phyloP scores from a whole-genome alignment of 2,797 vertebrate genomes.

The Micrastur ruficollis region DNA sequence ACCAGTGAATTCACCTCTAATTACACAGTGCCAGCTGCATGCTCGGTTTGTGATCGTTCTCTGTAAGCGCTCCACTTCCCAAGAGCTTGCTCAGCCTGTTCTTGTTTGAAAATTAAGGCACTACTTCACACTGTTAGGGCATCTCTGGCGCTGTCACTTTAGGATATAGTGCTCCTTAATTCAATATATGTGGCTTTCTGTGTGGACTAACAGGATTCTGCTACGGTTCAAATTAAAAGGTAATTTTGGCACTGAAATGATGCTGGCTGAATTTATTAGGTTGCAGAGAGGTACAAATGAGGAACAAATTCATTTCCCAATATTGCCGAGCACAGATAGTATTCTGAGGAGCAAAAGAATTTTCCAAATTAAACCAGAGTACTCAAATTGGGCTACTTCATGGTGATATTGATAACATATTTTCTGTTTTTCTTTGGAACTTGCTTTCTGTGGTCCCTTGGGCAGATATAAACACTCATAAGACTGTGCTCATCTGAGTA shows the following conservation, averaged over 20 bases:
- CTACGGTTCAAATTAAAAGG: neutral
- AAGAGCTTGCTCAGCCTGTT: neutral
- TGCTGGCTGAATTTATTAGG: neutral
- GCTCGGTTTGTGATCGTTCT: neutral
- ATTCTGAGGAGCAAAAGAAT: neutral
- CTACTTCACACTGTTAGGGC: neutral
- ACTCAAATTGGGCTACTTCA: fast-evolving
- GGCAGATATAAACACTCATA: neutral
- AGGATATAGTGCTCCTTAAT: neutral
- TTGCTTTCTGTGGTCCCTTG: neutral
- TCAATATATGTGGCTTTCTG: neutral
- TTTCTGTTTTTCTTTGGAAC: neutral
- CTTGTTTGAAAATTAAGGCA: neutral
- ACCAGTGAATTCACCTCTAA: neutral
- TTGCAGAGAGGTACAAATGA: neutral
- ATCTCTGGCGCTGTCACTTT: neutral
- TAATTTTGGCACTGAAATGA: neutral
- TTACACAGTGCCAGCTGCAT: neutral
- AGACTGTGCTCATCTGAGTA: neutral
- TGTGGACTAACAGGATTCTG: neutral
- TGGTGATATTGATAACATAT: neutral
- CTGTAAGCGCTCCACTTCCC: neutral
- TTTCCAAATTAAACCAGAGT: neutral
- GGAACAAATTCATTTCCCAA: neutral
- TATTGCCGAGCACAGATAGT: neutral